Evolutionary conservation across 1,140 invertebrate genomes (phyloP), one percentile per base, ranked within the genome.

Genomic region (Harlomillsia oculata): DNA sequence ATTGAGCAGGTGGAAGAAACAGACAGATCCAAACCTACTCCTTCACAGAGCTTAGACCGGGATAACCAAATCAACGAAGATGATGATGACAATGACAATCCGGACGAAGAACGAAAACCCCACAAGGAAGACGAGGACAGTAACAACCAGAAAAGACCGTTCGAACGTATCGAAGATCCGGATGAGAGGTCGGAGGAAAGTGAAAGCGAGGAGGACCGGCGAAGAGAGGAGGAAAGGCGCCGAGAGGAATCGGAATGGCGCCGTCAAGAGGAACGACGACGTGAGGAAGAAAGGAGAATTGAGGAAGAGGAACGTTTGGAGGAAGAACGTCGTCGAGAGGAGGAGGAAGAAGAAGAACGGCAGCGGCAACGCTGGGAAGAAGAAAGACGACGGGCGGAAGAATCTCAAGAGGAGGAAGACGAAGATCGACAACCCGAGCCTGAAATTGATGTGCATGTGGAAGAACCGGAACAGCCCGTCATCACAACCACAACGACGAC

Each of bases 401-500:
- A n/a, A n/a, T n/a, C n/a, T 13, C 5, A 18, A 9, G 39, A 18
- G 20, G 9, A 21, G 20, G 13, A 45, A 16, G 43, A 45, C 5
- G 43, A 45, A 28, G 43, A 45, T 25, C 9, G 4, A 5, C 9
- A 9, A 28, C 9, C 8, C 45, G 6, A 8, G 13, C 11, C 6
- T 16, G 16, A 23, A 8, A 5, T 30, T 26, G 37, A 21, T 5
- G 25, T 29, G 5, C 8, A 2, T 43, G 39, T 16, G 5, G 9
- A 23, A 32, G 37, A 21, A 32, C 6, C 26, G 1, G 26, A 20
- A 6, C 28, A 56, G 4, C 3, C 18, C 30, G 5, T 39, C 30
- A 20, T 20, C 56, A 30, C 29, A 43, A n/a, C 14, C 36, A 32
- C 53, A 23, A 25, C 40, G 37, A 43, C 40, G 25, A 41, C 48